A percentile compares a stretch with the other conserved stretches of the same genome.
Evolutionary conservation across 2,113 vertebrate genomes (phyloP).

Genomic region (Labeo rohita): DNA sequence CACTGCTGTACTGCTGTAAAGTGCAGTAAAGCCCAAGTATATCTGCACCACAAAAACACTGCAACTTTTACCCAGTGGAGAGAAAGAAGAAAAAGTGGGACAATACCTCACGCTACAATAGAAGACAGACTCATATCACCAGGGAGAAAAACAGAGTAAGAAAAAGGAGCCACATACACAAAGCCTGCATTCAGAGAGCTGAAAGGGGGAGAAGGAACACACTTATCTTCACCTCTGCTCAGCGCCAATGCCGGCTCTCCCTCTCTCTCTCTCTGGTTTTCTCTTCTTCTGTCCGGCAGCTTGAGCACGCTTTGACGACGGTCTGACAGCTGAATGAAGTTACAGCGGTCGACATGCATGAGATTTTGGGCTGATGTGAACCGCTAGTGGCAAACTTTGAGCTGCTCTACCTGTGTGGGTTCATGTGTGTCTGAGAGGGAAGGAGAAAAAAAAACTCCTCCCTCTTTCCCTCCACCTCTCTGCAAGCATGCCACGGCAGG

Average conservation of each 20-base stretch:
- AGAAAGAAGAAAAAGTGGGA: constrained; percentile 1
- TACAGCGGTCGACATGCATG: constrained; percentile 24
- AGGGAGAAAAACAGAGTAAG: constrained; percentile 40
- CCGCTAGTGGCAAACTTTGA: constrained; percentile 50
- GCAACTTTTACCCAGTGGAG: constrained; percentile 15
- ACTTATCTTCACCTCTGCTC: constrained; percentile 55
- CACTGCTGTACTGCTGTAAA: background rate
- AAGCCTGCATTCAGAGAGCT: constrained; percentile 51
- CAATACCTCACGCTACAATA: constrained; percentile 21
- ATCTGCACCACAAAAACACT: background rate
- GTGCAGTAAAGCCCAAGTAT: background rate
- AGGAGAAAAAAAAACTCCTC: constrained; percentile 27
- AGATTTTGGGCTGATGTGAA: constrained; percentile 40
- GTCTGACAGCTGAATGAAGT: constrained; percentile 54
- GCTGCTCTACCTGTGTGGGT: constrained; percentile 47
- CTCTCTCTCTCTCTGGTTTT: constrained; percentile 19
- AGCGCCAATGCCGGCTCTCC: constrained; percentile 36
- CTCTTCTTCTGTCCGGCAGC: background rate
- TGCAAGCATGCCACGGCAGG: constrained; percentile 53
- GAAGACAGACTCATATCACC: constrained; percentile 34
- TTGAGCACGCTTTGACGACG: background rate
- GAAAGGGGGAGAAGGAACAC: constrained; percentile 38
- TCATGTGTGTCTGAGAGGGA: constrained; percentile 26
- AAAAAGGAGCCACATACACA: constrained; percentile 42
- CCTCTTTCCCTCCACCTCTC: constrained; percentile 25